phyloP scores from a whole-genome alignment of 2,888 invertebrate species.

The Machimus rusticus region DNA sequence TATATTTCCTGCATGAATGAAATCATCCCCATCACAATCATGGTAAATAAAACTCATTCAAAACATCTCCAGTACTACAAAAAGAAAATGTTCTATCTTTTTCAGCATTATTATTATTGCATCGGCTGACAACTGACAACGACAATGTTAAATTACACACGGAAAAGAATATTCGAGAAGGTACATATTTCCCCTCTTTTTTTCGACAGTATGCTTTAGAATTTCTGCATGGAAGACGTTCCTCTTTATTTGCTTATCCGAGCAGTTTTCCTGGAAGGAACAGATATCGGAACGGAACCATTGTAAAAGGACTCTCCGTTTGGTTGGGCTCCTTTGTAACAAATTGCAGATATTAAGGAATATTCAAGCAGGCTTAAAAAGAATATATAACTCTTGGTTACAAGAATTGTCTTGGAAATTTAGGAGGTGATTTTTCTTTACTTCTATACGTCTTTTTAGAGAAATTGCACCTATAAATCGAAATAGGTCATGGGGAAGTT shows the following conservation, averaged over 20 bases:
- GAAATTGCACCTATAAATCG: neutral
- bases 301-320: neutral
- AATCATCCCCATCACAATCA: too few species aligned
- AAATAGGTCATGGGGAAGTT: neutral
- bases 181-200: neutral
- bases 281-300: neutral
- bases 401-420: neutral
- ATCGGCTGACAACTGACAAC: neutral
- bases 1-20: neutral
- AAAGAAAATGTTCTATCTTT: neutral
- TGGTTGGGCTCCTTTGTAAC: neutral
- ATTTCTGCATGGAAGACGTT: neutral
- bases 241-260: neutral
- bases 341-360: neutral
- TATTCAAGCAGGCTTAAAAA: neutral
- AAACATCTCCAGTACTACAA: neutral
- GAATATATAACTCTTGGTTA: neutral
- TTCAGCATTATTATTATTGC: neutral
- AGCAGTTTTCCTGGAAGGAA: neutral
- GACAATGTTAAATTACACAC: neutral
- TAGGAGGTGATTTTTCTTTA: neutral
- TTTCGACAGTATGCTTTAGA: neutral
- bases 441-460: neutral
- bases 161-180: neutral
- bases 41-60: neutral